Evolutionary conservation across 2,888 invertebrate genomes (phyloP), one percentile per base, ranked within the genome.

Genomic region (Synanthedon tipuliformis): DNA sequence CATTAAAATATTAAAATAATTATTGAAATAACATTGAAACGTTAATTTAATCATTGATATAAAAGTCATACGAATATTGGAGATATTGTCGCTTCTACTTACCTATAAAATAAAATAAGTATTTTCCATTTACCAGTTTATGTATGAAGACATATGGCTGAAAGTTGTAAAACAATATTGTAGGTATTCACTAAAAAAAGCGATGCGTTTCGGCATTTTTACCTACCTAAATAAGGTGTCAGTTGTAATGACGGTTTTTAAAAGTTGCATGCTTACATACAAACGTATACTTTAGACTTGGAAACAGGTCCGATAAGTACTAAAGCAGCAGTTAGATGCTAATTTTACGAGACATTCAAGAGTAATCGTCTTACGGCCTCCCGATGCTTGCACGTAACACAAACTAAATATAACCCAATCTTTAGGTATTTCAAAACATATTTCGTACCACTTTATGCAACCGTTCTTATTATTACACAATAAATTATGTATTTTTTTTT

Each of bases 291-390:
- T 18, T 11, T 40, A 34, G 23, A 50, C 34, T 15, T 67, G 64
- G 59, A 66, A 79, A 81, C 84, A 69, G 73, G 81, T 79, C 69
- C 73, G 78, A 78, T 81, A 13, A 80, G 78, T 78, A 74, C 70
- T 65, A 68, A 61, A 65, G 58, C 57, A 71, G 75, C 73, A 77
- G 73, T 84, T 81, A 84, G 71, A 77, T 83, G 78, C 72, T 75
- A 78, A 85, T 78, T 86, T 86, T 86, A 85, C 68, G 83, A 76
- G 83, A 78, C 81, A 73, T 70, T 71, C 62, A 65, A 59, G 67
- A 72, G 70, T 72, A 75, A 75, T 73, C 72, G 75, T 75, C 73
- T 75, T 72, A 75, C 69, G 69, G 69, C 72, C 72, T 72, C 75
- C 71, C 15, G 45, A 45, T 45, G 60, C 60, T 61, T 61, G 56